Base-by-base conservation (phyloP, 2,888 invertebrate species). In the Cartodere bifasciata region DNA sequence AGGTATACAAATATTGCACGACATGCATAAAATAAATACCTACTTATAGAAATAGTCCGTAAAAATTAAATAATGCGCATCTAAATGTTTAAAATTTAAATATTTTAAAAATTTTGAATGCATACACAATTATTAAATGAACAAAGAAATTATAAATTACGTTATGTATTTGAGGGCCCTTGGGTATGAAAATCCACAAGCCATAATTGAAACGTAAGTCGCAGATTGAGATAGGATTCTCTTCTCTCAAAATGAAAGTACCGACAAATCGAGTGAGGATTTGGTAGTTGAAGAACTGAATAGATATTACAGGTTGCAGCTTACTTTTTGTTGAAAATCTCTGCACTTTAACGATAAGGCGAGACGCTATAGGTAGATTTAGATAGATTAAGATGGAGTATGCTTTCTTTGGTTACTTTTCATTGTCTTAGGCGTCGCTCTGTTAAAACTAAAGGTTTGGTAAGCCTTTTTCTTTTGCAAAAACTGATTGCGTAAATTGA, bases 311-410 rank as follows among this genome's bases (percentile, higher is more conserved):
- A 41, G 41, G 44, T 45, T 40, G 45, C 42, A 43, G 39, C 36
- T n/a, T n/a, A 40, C 47, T 45, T 46, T 49, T 50, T 47, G 47
- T 47, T 45, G 40, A 31, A 46, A 46, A 44, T 46, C 46, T 44
- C 53, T 54, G 55, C 51, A 49, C 48, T 49, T 40, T 38, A 43
- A 39, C 52, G 55, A 54, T 56, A 55, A 53, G 51, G 42, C 49
- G 41, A 35, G 37, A 45, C 48, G 47, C 45, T 54, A 50, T 55
- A 52, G 52, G 51, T 53, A 55, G 56, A 56, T 55, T 56, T 53
- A 53, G 53, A 53, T 50, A 51, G 53, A 54, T 55, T 52, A 54
- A 53, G 53, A 51, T 50, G 47, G 47, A 52, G 49, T 41, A 45
- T 37, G 41, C 39, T 40, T 41, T 46, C 33, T 31, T 28, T 36